These are phyloP conservation scores for Papilio gigon DNA, from an alignment of 2,888 invertebrate genomes.

Conservation along the genomic window DNA sequence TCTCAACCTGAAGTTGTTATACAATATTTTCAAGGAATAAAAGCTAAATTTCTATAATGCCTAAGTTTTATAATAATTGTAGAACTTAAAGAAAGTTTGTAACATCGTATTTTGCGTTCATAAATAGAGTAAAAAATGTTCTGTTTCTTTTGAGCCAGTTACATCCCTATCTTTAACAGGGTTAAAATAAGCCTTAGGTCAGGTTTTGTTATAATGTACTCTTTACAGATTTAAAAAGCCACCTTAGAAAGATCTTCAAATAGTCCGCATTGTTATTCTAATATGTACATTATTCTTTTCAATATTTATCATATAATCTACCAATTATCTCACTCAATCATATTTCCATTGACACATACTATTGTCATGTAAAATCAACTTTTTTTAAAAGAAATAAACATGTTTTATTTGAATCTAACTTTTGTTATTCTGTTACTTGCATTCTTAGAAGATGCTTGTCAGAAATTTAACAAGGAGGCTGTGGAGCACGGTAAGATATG, in stretches of 20 bases:
- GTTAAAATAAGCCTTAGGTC: too few species aligned
- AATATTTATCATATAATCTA: constrained; percentile 18
- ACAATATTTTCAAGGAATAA: not conserved
- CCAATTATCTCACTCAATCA: constrained; percentile 18
- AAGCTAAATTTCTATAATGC: not conserved
- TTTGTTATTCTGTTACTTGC: constrained; percentile 35
- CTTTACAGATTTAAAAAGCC: too few species aligned
- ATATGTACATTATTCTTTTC: constrained; percentile 15
- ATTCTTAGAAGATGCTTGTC: constrained; percentile 66
- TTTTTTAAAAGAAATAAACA: not conserved
- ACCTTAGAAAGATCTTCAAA: constrained; percentile 4
- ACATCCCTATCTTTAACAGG: too few species aligned
- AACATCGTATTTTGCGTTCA: too few species aligned
- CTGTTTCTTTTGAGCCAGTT: too few species aligned
- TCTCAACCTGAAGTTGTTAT: not conserved
- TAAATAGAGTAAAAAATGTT: too few species aligned
- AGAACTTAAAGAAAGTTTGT: too few species aligned
- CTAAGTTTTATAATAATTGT: not conserved
- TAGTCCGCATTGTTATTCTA: constrained; percentile 9
- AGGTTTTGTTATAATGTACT: not conserved
- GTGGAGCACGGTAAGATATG: constrained; percentile 63
- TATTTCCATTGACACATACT: constrained; percentile 13
- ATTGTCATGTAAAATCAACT: constrained; percentile 43
- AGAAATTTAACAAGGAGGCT: constrained; percentile 64
- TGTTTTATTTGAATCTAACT: constrained; percentile 25